Evolutionary conservation across 1,140 invertebrate species (phyloP).

Genomic region (Colletes gigas): DNA sequence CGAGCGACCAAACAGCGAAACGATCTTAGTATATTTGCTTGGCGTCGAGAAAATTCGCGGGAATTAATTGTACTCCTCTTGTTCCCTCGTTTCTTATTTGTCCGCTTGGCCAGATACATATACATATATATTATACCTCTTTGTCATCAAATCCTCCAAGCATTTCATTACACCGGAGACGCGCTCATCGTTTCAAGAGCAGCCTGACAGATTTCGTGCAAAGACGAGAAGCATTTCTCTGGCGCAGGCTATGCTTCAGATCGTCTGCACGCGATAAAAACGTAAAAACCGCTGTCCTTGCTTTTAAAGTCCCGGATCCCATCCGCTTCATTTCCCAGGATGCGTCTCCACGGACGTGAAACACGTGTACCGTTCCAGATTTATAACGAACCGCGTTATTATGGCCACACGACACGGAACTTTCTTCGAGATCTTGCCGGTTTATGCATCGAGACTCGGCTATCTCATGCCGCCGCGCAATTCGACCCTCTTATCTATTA

Average conservation of each 20-base stretch:
- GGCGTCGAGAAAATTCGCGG: too few relatives aligned
- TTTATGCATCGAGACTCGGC: not conserved
- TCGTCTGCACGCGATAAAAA: slow-evolving; percentile 41
- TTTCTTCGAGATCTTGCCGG: not conserved
- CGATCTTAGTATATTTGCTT: too few relatives aligned
- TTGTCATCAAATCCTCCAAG: not conserved
- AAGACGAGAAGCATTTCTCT: slow-evolving; percentile 1
- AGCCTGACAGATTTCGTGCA: slow-evolving; percentile 9
- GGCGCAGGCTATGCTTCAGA: slow-evolving; percentile 10
- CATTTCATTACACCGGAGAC: not conserved
- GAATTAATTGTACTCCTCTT: too few relatives aligned
- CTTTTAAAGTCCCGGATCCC: slow-evolving; percentile 25
- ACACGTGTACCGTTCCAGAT: slow-evolving; percentile 32
- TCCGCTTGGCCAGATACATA: too few relatives aligned
- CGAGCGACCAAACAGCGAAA: too few relatives aligned
- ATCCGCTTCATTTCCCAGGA: slow-evolving; percentile 48
- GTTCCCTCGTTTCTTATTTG: too few relatives aligned
- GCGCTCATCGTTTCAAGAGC: not conserved
- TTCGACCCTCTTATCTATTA: too few relatives aligned
- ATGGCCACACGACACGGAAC: slow-evolving; percentile 20
- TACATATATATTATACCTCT: not conserved
- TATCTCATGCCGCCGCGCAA: too few relatives aligned
- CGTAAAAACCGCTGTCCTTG: slow-evolving; percentile 40
- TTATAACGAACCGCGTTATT: slow-evolving; percentile 20
- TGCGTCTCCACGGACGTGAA: slow-evolving; percentile 2